These are phyloP conservation scores for Vireo griseus DNA, from an alignment of 2,797 vertebrate species.

Conservation along the genomic window DNA sequence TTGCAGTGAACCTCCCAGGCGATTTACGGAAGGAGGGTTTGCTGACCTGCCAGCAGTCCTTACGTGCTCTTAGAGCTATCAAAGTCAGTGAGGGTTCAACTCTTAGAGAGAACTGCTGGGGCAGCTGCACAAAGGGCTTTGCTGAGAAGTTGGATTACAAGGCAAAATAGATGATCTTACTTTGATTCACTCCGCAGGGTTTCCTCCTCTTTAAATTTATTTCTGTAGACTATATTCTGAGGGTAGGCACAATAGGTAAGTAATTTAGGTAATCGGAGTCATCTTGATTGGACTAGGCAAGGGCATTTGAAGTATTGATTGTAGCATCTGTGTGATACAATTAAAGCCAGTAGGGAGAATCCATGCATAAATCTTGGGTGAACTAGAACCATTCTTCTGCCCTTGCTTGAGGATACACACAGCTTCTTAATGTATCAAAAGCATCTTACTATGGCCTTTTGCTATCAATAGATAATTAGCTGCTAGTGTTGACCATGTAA, in stretches of 20 bases:
- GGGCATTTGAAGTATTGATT: constrained; percentile 51
- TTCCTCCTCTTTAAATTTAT: constrained; percentile 8
- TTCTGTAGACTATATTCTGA: neutral
- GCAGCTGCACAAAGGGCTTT: neutral
- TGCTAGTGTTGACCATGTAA: neutral
- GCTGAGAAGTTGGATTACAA: neutral
- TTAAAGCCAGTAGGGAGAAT: constrained; percentile 34
- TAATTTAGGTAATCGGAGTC: constrained; percentile 39
- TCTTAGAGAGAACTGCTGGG: neutral
- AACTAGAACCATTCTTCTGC: constrained; percentile 11
- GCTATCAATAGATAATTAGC: constrained; percentile 19
- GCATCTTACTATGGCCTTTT: neutral
- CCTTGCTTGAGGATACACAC: constrained; percentile 5
- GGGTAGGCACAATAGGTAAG: neutral
- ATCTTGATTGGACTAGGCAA: constrained; percentile 45
- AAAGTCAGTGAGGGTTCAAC: neutral
- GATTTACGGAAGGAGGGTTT: neutral
- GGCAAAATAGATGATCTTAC: neutral
- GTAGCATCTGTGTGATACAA: constrained; percentile 5
- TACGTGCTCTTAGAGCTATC: fast-evolving
- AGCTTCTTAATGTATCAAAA: neutral
- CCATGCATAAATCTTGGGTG: constrained; percentile 26
- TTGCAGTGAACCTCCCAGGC: neutral
- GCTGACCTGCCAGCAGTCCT: neutral
- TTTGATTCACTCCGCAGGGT: neutral